A percentile compares a stretch with the other conserved stretches of the same genome.
Conservation (phyloP, 2,113 vertebrate genomes). For the Varanus komodoensis region DNA sequence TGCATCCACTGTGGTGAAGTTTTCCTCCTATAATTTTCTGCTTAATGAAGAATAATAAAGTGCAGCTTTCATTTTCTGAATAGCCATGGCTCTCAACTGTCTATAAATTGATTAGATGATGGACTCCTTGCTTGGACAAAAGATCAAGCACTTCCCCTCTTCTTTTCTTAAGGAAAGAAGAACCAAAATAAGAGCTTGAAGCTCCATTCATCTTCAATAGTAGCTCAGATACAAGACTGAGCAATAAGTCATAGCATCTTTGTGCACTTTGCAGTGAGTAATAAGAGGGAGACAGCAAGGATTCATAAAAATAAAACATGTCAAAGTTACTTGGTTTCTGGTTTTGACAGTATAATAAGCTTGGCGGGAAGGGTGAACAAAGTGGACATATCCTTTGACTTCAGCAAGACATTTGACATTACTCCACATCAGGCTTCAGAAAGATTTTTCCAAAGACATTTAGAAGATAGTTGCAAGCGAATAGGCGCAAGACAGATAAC, state of each 20-base stretch:
- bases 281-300: constrained; percentile 29
- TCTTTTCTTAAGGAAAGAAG: not conserved
- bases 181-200: constrained; percentile 17
- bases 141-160: not conserved
- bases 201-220: not conserved
- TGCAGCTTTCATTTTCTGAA: not conserved
- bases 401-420: constrained; percentile 66
- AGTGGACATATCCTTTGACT: constrained; percentile 65
- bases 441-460: constrained; percentile 28
- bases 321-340: constrained; percentile 62
- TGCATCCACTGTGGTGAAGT: not conserved
- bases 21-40: not conserved
- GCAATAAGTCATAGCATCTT: constrained; percentile 33
- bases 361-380: constrained; percentile 60
- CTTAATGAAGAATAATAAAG: not conserved
- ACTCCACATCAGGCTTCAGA: constrained; percentile 39
- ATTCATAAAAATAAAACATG: constrained; percentile 63
- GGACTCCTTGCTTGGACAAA: not conserved
- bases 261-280: constrained; percentile 45
- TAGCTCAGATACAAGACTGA: constrained; percentile 44
- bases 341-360: constrained; percentile 69
- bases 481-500: constrained; percentile 63
- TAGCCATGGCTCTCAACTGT: not conserved
- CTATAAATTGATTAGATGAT: not conserved
- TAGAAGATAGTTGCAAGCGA: constrained; percentile 62